Evolutionary conservation across 2,888 invertebrate genomes (phyloP).

Genomic region (Lithophane semibrunnea): DNA sequence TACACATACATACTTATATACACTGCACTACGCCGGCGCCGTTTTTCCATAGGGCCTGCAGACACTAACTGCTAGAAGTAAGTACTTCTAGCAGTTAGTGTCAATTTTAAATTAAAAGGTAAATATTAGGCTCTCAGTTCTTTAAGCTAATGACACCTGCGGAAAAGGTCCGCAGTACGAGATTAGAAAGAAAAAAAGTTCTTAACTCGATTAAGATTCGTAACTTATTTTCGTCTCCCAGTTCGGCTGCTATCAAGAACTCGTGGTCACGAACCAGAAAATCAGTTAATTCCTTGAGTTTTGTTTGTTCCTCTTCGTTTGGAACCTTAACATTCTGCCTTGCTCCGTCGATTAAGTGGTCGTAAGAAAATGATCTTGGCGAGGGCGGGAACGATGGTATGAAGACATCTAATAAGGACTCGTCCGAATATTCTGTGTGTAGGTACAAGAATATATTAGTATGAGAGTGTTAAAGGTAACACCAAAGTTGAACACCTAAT

Average conservation of each 20-base stretch:
- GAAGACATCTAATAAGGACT: slow-evolving; percentile 70
- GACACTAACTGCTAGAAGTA: background rate
- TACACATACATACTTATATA: no score
- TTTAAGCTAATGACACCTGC: background rate
- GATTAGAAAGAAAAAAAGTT: background rate
- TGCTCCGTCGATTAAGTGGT: background rate
- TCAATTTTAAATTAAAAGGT: background rate
- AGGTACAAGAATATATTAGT: slow-evolving; percentile 37
- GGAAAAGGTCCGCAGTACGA: no score
- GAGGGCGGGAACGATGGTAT: slow-evolving; percentile 78
- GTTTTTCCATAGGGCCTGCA: no score
- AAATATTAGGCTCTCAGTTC: background rate
- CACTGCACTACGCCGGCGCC: no score
- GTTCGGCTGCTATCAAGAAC: slow-evolving; percentile 81
- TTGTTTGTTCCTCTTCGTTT: slow-evolving; percentile 14
- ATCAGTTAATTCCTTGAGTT: slow-evolving; percentile 72
- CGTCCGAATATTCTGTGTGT: slow-evolving; percentile 76
- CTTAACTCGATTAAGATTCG: slow-evolving; percentile 75
- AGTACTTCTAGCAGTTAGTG: no score
- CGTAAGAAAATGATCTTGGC: slow-evolving; percentile 65
- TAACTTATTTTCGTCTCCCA: slow-evolving; percentile 74
- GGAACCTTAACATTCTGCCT: rapidly evolving
- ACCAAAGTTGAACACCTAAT: background rate
- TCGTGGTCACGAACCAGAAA: slow-evolving; percentile 78
- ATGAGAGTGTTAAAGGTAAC: background rate